Base-by-base conservation (phyloP, 2,113 vertebrate species). In the Electrona antarctica region DNA sequence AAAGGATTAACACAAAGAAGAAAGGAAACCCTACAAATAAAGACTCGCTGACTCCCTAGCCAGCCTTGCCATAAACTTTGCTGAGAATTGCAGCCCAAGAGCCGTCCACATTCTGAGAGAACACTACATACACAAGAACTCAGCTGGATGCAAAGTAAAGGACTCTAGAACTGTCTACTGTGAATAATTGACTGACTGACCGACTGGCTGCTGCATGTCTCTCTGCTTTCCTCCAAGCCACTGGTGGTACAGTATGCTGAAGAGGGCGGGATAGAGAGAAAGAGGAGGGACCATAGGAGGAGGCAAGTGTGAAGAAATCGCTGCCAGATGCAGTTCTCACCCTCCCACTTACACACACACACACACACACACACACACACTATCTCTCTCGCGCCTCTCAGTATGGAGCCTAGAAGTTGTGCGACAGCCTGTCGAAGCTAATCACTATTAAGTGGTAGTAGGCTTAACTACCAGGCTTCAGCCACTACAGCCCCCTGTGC, bases 271-370 rank as follows among this genome's bases (percentile, higher is more conserved):
- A 33, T 1, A 69, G 66, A 66, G 73, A 70, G 73, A 69, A 64
- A 73, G 76, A 83, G 80, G 79, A 84, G 79, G 82, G 84, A 86
- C 78, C 59, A 45, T 82, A 80, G 81, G 79, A 85, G 76, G 85
- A 83, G 79, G 78, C 51, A 64, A 78, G 86, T 83, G 80, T 80
- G 77, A 76, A 83, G 74, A 83, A 68, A 75, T 87, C 65, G 74
- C 78, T 80, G 84, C 75, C 69, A 59, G 14, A 58, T 62, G 21
- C 67, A 58, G 56, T 33, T 56, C 33, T 72, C 69, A 59, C 62
- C 60, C 60, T 60, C 55, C 56, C 41, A 60, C 13, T 45, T 8
- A 14, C 13, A 15, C 68, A 8, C 14, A 21, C 21, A 21, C 21
- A 21, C 21, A 21, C 21, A 21, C 21, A 21, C 21, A 21, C 21